Evolutionary conservation across 2,888 invertebrate species (phyloP).

Genomic region (Malthinus seriepunctatus): DNA sequence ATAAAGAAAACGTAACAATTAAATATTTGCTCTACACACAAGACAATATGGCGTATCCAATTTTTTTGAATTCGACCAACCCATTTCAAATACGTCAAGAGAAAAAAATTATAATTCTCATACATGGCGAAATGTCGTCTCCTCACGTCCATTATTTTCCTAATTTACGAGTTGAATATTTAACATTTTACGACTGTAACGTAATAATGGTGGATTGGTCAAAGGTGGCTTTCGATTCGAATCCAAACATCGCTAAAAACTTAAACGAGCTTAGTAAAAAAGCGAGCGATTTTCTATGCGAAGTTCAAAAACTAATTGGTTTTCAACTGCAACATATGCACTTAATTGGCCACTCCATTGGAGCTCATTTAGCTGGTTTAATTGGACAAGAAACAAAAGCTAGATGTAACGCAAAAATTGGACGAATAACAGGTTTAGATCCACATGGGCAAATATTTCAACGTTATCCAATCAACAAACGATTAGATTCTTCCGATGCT

Average conservation of each 20-base stretch:
- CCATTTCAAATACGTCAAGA: not conserved
- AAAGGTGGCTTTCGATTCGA: not conserved
- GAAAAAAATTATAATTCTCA: not conserved
- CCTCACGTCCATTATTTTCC: not conserved
- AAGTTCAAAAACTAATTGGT: not conserved
- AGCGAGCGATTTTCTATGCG: slow-evolving; percentile 1
- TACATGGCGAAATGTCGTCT: not conserved
- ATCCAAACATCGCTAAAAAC: not conserved
- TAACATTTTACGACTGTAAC: not conserved
- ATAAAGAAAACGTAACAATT: not conserved
- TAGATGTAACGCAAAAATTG: not conserved
- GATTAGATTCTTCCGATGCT: slow-evolving; percentile 11
- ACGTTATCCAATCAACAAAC: not conserved
- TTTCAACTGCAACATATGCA: not conserved
- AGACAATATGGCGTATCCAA: not conserved
- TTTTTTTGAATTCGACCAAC: not conserved
- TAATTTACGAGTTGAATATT: not conserved
- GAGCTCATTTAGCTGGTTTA: slow-evolving; percentile 9
- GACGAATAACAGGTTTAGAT: slow-evolving; percentile 17
- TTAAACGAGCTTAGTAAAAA: not conserved
- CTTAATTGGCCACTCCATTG: slow-evolving; percentile 11
- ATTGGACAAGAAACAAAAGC: slow-evolving; percentile 1
- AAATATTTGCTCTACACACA: not conserved
- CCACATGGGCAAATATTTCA: slow-evolving; percentile 12
- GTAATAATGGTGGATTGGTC: not conserved